Evolutionary conservation across 1,140 invertebrate genomes (phyloP).

Genomic region (Lordiphosa mommai): DNA sequence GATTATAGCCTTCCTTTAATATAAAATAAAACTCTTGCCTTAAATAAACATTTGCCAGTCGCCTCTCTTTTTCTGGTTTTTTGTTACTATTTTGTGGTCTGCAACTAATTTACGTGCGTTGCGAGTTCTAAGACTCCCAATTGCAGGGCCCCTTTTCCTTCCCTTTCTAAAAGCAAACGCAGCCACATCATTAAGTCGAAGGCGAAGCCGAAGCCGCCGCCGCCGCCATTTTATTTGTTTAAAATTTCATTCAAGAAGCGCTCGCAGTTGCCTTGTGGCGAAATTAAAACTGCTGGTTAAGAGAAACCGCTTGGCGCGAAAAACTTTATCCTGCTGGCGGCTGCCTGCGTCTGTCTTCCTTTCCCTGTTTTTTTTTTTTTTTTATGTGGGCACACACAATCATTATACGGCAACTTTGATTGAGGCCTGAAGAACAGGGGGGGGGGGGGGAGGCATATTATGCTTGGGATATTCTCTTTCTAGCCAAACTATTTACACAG

Average conservation of each 20-base stretch:
- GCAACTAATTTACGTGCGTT: slow-evolving; percentile 51
- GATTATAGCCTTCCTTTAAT: too few relatives aligned
- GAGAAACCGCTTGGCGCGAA: slow-evolving; percentile 45
- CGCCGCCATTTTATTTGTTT: slow-evolving; percentile 60
- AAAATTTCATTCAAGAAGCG: slow-evolving; percentile 59
- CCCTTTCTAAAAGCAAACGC: neutral
- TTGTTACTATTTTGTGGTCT: slow-evolving; percentile 19
- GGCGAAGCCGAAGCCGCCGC: slow-evolving; percentile 9
- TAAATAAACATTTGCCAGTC: too few relatives aligned
- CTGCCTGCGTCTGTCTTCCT: neutral
- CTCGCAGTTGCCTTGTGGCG: slow-evolving; percentile 43
- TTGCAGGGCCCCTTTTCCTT: neutral
- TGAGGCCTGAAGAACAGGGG: slow-evolving; percentile 21
- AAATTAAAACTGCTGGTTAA: slow-evolving; percentile 71
- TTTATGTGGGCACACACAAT: slow-evolving; percentile 51
- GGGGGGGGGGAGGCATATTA: slow-evolving; percentile 19
- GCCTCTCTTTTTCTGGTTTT: neutral
- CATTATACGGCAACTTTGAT: slow-evolving; percentile 68
- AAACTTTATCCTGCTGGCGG: slow-evolving; percentile 49
- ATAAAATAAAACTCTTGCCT: too few relatives aligned
- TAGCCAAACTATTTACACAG: slow-evolving; percentile 61
- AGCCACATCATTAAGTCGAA: slow-evolving; percentile 64
- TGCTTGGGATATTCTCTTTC: slow-evolving; percentile 16
- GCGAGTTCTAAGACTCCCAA: neutral
- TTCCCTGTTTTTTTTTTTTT: neutral